Percentiles rank a stretch among this genome's conserved stretches.
These are phyloP conservation scores for Eurois occulta DNA, from an alignment of 2,888 invertebrate genomes.

Conservation along the genomic window DNA sequence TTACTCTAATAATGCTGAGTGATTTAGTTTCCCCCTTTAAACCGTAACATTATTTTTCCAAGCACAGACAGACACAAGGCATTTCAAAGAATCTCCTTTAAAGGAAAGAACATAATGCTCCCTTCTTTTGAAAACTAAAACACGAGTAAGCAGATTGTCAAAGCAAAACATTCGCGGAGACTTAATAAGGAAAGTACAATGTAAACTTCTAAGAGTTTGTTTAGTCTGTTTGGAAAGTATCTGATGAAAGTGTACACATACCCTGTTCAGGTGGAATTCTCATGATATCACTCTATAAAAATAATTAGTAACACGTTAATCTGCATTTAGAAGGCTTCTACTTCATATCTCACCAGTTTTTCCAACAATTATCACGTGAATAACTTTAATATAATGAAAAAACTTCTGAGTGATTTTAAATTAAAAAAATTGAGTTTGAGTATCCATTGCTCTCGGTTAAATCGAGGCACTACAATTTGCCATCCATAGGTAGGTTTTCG, in stretches of 20 bases:
- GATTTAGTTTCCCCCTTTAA: not conserved
- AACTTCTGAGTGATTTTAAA: not conserved
- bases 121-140: conserved; percentile 61
- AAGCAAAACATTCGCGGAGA: conserved; percentile 65
- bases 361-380: not conserved
- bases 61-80: conserved; percentile 9
- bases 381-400: not conserved
- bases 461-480: not conserved
- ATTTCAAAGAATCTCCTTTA: conserved; percentile 55
- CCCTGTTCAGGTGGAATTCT: not conserved
- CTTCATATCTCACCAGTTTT: not conserved
- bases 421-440: not conserved
- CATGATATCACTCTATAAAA: not conserved
- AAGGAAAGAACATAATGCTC: conserved; percentile 43
- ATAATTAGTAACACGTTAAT: not conserved
- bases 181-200: conserved; percentile 35
- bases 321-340: not conserved
- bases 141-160: conserved; percentile 64
- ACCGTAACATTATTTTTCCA: conserved; percentile 12
- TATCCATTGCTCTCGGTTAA: not conserved
- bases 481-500: not conserved
- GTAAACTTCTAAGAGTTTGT: conserved; percentile 25
- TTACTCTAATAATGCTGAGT: not conserved
- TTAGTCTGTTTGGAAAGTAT: not conserved
- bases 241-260: not conserved